These are phyloP conservation scores for Chymomyza procnemis DNA, from an alignment of 2,888 invertebrate species.

Conservation along the genomic window DNA sequence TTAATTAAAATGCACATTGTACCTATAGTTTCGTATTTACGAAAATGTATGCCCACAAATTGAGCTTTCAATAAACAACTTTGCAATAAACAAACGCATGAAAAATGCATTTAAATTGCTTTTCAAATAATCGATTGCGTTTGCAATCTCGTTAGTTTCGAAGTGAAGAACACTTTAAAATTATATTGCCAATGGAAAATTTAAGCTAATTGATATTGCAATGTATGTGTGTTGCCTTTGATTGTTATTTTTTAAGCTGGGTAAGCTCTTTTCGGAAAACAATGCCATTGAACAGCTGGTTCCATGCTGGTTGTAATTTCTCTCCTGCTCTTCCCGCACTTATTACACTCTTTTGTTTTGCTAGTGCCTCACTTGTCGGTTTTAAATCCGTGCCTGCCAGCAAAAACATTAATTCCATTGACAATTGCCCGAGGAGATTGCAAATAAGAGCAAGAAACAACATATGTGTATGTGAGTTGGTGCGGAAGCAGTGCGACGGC, in stretches of 20 bases:
- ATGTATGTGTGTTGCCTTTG: not conserved
- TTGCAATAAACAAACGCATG: not conserved
- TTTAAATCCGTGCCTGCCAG: not conserved
- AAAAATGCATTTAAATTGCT: not conserved
- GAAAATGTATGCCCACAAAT: no score
- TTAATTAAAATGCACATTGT: no score
- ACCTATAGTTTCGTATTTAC: no score
- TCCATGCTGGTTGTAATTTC: not conserved
- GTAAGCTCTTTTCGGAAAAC: conserved; percentile 25
- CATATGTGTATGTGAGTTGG: not conserved
- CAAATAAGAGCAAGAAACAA: not conserved
- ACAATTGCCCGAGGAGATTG: conserved; percentile 3
- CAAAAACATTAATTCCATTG: conserved; percentile 10
- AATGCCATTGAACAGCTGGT: conserved; percentile 26
- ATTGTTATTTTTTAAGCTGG: conserved; percentile 22
- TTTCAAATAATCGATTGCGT: not conserved
- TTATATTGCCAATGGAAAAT: conserved; percentile 8
- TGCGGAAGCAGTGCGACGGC: not conserved
- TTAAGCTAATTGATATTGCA: conserved; percentile 42
- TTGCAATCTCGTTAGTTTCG: not conserved
- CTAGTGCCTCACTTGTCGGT: not conserved
- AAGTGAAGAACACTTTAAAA: not conserved
- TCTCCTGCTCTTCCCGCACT: not conserved
- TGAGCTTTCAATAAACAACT: no score
- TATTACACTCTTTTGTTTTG: not conserved